phyloP scores from a whole-genome alignment of 2,113 vertebrate genomes.

The Rallus limicola region DNA sequence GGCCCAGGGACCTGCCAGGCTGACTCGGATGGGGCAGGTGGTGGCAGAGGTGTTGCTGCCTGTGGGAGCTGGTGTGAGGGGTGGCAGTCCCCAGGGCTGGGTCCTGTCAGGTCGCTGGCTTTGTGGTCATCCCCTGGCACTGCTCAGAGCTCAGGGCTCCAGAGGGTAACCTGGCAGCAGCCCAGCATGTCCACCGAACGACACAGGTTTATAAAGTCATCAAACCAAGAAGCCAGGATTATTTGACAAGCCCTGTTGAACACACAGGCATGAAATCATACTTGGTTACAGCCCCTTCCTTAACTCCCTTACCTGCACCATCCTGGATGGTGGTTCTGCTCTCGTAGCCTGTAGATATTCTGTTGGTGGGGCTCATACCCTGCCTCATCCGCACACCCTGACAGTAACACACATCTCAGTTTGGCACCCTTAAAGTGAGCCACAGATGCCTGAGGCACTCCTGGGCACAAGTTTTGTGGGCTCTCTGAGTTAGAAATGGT shows the following conservation, averaged over 20 bases:
- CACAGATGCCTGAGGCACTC: not conserved
- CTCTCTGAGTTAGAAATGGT: not conserved
- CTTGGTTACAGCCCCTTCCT: not conserved
- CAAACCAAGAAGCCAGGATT: not conserved
- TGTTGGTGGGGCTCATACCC: accelerated
- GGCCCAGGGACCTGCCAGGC: not conserved
- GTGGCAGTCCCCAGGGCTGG: not conserved
- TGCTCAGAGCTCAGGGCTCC: not conserved
- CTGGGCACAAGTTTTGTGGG: not conserved
- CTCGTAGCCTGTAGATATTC: not conserved
- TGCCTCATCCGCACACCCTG: not conserved
- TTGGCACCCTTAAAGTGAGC: not conserved
- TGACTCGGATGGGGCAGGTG: accelerated
- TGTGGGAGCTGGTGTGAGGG: not conserved
- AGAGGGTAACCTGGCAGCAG: not conserved
- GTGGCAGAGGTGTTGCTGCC: not conserved
- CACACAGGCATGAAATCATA: not conserved
- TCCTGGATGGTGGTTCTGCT: not conserved
- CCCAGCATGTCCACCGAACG: not conserved
- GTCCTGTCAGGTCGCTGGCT: not conserved
- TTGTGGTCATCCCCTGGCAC: accelerated
- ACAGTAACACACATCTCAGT: not conserved
- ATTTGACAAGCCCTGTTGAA: not conserved
- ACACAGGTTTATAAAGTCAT: not conserved
- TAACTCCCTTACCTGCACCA: not conserved